Conservation (phyloP, 2,113 vertebrate genomes). For the Triplophysa dalaica region DNA sequence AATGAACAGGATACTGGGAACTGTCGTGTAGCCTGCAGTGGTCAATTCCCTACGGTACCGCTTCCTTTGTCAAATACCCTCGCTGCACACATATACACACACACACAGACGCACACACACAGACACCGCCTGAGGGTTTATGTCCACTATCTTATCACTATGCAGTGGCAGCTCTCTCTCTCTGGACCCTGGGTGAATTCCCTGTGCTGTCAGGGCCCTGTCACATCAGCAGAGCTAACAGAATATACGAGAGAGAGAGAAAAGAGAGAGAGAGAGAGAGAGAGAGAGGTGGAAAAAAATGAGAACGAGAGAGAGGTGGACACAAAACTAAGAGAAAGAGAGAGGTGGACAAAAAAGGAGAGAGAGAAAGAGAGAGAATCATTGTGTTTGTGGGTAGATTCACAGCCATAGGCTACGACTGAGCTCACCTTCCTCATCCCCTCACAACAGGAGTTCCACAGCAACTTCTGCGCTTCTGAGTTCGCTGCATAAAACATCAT, state of each 20-base stretch:
- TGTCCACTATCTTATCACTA: conserved; percentile 54
- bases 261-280: conserved; percentile 11
- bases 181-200: conserved; percentile 45
- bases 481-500: conserved; percentile 39
- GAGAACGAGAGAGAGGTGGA: not conserved
- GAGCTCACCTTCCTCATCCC: conserved; percentile 27
- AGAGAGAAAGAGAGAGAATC: not conserved
- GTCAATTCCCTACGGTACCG: conserved; percentile 37
- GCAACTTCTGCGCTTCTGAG: conserved; percentile 15
- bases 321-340: not conserved
- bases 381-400: conserved; percentile 40
- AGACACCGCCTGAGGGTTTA: conserved; percentile 49
- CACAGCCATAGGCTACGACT: conserved; percentile 37
- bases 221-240: conserved; percentile 29
- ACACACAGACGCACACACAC: conserved; percentile 30
- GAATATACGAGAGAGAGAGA: conserved; percentile 40
- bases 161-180: conserved; percentile 49
- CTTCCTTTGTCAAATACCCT: conserved; percentile 48
- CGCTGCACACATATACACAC: conserved; percentile 17
- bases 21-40: conserved; percentile 38
- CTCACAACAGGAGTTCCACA: conserved; percentile 4
- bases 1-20: conserved; percentile 25
- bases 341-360: not conserved
- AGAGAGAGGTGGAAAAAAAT: not conserved
- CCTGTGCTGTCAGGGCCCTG: conserved; percentile 40